A percentile compares a stretch with the other conserved stretches of the same genome.
Conservation (phyloP, 2,888 invertebrate species). For the Spodoptera exigua region DNA sequence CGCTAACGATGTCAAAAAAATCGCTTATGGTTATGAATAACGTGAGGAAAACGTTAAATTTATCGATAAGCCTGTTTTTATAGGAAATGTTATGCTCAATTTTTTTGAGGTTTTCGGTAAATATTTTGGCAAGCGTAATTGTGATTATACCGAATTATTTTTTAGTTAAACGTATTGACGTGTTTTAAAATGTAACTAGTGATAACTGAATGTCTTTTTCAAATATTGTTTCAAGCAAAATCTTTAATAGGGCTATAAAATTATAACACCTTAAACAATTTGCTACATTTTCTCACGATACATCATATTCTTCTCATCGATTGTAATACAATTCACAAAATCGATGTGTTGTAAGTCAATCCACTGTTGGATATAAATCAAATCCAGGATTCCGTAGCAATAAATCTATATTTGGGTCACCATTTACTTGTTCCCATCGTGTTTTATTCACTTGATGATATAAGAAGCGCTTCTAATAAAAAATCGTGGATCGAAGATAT, state of each 20-base stretch:
- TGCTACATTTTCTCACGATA: slow-evolving; percentile 32
- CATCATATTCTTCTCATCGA: slow-evolving; percentile 36
- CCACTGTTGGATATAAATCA: slow-evolving; percentile 57
- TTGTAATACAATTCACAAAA: slow-evolving; percentile 54
- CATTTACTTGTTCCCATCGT: slow-evolving; percentile 55
- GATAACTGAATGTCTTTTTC: too few species aligned
- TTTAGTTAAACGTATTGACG: too few species aligned
- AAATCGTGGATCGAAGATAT: slow-evolving; percentile 33
- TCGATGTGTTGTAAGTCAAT: slow-evolving; percentile 56
- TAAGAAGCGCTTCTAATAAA: slow-evolving; percentile 57
- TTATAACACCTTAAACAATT: slow-evolving; percentile 13
- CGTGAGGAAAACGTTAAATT: slow-evolving; percentile 13
- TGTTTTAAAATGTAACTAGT: too few species aligned
- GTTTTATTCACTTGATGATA: slow-evolving; percentile 58
- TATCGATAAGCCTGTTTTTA: slow-evolving; percentile 4
- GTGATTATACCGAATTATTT: too few species aligned
- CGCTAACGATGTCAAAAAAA: slow-evolving; percentile 41
- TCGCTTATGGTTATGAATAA: slow-evolving; percentile 12
- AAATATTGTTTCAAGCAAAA: too few species aligned
- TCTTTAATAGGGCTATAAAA: too few species aligned
- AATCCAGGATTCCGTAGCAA: slow-evolving; percentile 52
- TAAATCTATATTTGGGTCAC: slow-evolving; percentile 62
- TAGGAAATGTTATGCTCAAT: neutral
- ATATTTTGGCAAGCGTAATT: too few species aligned
- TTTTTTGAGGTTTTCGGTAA: too few species aligned